phyloP scores from a whole-genome alignment of 1,140 invertebrate genomes.

The Muscidifurax raptorellus region DNA sequence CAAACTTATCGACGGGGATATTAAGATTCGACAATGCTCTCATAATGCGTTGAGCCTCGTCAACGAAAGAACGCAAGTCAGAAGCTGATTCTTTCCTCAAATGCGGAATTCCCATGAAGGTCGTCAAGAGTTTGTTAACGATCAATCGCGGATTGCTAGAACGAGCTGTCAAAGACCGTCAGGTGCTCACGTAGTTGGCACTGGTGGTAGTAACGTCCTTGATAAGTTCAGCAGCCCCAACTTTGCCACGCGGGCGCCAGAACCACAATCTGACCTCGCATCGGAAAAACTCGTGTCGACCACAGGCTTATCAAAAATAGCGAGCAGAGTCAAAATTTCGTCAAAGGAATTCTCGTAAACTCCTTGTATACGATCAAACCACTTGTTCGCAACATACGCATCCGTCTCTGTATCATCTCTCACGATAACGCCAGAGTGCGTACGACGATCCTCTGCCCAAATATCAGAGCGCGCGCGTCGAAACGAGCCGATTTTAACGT shows the following conservation, averaged over 20 bases:
- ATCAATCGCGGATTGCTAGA: constrained; percentile 12
- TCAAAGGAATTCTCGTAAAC: not conserved
- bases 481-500: no score
- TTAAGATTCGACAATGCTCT: not conserved
- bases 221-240: constrained; percentile 8
- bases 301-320: no score
- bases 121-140: not conserved
- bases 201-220: constrained; percentile 13
- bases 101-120: not conserved
- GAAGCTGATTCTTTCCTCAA: constrained; percentile 1
- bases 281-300: no score
- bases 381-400: not conserved
- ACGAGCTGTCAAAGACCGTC: constrained; percentile 3
- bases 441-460: not conserved
- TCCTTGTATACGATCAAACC: not conserved
- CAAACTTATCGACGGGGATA: not conserved
- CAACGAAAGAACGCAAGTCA: not conserved
- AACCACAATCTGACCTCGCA: no score
- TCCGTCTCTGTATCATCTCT: not conserved
- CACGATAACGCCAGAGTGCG: no score
- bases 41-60: not conserved
- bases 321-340: no score
- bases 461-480: no score
- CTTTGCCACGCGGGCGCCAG: no score
- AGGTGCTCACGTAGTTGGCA: not conserved